phyloP scores from a whole-genome alignment of 2,113 vertebrate species.

The Hippocampus zosterae region DNA sequence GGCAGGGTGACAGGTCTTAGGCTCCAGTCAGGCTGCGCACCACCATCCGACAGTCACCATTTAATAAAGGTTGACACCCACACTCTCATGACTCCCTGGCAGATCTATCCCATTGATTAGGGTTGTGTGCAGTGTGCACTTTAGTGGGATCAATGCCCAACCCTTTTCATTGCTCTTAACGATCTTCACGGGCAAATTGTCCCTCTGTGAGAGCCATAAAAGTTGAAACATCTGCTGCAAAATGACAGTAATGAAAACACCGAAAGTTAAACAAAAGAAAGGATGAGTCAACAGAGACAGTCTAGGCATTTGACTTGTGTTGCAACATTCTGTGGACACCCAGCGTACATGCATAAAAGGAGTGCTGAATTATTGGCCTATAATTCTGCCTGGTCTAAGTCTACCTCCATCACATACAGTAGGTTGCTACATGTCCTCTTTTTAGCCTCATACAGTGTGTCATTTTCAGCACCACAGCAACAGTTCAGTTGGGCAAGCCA shows the following conservation, averaged over 20 bases:
- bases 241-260: not conserved
- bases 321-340: not conserved
- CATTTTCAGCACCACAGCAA: not conserved
- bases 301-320: not conserved
- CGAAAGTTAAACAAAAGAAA: slow-evolving; percentile 11
- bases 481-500: not conserved
- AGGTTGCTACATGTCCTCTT: not conserved
- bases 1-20: slow-evolving; percentile 25
- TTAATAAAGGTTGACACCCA: slow-evolving; percentile 25
- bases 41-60: slow-evolving; percentile 10
- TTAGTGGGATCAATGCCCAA: slow-evolving; percentile 46
- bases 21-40: slow-evolving; percentile 35
- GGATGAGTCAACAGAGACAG: not conserved
- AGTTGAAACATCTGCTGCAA: slow-evolving; percentile 26
- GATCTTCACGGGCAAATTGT: slow-evolving; percentile 24
- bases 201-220: slow-evolving; percentile 27
- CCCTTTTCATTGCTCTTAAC: slow-evolving; percentile 39
- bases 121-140: slow-evolving; percentile 31
- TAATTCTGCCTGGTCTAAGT: too few relatives aligned
- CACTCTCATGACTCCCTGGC: slow-evolving; percentile 12
- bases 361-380: not conserved
- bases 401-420: too few relatives aligned
- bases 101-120: slow-evolving; percentile 55
- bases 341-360: not conserved
- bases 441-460: not conserved